These are phyloP conservation scores for Parnassius apollo DNA, from an alignment of 2,888 invertebrate genomes.

Conservation along the genomic window DNA sequence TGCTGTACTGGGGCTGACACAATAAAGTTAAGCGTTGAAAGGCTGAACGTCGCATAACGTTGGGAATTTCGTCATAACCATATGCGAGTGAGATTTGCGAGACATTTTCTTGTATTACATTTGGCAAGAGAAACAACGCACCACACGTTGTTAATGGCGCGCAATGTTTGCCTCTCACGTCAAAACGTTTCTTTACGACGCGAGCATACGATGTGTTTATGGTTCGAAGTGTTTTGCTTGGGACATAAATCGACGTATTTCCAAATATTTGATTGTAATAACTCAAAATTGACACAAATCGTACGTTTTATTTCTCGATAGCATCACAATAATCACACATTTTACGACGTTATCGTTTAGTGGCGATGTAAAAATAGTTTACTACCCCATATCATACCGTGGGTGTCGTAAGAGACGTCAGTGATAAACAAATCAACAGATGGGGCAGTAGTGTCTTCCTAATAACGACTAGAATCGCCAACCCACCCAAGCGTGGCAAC, in stretches of 20 bases:
- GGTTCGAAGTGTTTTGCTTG: slow-evolving; percentile 25
- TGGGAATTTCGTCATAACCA: slow-evolving; percentile 61
- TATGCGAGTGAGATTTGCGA: slow-evolving; percentile 43
- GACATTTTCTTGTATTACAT: slow-evolving; percentile 54
- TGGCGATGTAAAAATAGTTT: too few relatives aligned
- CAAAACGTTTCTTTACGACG: slow-evolving; percentile 28
- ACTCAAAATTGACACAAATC: slow-evolving; percentile 13
- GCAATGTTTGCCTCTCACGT: slow-evolving; percentile 34
- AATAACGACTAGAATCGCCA: too few relatives aligned
- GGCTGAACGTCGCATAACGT: slow-evolving; percentile 42
- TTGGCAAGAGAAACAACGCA: slow-evolving; percentile 56
- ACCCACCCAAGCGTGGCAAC: too few relatives aligned
- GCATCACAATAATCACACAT: not conserved
- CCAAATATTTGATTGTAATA: slow-evolving; percentile 26
- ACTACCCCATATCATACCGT: too few relatives aligned
- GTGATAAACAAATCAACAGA: too few relatives aligned
- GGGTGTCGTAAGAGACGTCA: too few relatives aligned
- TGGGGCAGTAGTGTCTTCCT: too few relatives aligned
- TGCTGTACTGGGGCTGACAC: slow-evolving; percentile 56
- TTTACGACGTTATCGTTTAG: not conserved
- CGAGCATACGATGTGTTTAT: slow-evolving; percentile 34
- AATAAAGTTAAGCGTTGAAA: slow-evolving; percentile 65
- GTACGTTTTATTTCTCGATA: slow-evolving; percentile 3
- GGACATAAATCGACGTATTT: slow-evolving; percentile 19
- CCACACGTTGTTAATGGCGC: slow-evolving; percentile 49